Evolutionary conservation across 1,140 invertebrate genomes (phyloP), one percentile per base, ranked within the genome.

Genomic region (Procambarus clarkii): DNA sequence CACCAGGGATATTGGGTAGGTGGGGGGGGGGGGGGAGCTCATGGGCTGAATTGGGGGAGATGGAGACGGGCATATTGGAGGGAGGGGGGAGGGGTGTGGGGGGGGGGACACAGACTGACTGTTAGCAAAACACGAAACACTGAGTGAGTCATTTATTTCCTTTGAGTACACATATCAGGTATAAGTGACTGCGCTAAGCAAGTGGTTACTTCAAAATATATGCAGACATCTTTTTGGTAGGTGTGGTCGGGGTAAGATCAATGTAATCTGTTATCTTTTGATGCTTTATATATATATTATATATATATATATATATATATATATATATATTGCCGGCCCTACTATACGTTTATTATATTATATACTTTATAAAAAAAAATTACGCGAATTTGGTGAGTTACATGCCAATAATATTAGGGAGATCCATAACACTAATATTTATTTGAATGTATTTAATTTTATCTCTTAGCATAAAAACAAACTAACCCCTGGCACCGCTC

Each of bases 121-220:
- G 79, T 80, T 54, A 58, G 79, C 79, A 54, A 80, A 50, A 80
- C 79, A 80, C 54, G 46, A 54, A 50, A 80, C 79, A 80, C 44
- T 80, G 21, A 80, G 48, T 80, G 79, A 24, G 46, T 80, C 54
- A 80, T 7, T 79, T 54, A 80, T 7, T 80, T 80, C 79, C 79
- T 15, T 80, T 46, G 48, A 21, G 21, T 80, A 80, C 79, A 80
- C 48, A 34, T 54, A 80, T 80, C 48, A 80, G 48, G 79, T 80
- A 80, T 54, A 54, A 80, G 79, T 80, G 79, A 80, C 69, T 80
- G 79, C 79, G 79, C 48, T 21, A 80, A 80, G 79, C 79, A 80
- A 50, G 79, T 80, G 79, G n/a, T 54, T 80, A 54, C 48, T 34
- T 80, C 79, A 80, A 80, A 80, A 80, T 80, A 80, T 80, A 80